Percentiles rank a stretch among this genome's conserved stretches.
Evolutionary conservation across 1,140 invertebrate genomes (phyloP).

Genomic region (Chlorops oryzae): DNA sequence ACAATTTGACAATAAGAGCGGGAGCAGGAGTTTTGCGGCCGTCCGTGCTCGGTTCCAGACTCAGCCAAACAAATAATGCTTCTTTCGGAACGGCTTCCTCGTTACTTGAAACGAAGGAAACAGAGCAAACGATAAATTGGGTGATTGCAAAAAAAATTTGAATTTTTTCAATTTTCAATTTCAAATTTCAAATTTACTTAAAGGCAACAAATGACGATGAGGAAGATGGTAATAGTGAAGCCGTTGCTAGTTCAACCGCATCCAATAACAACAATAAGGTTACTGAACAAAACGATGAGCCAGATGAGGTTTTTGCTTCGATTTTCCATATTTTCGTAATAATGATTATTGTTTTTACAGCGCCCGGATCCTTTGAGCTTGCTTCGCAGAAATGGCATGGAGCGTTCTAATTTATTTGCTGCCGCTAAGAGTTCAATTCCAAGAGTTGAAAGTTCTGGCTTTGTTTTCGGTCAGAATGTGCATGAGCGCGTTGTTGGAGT

Average conservation of each 20-base stretch:
- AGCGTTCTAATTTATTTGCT: slow-evolving; percentile 37
- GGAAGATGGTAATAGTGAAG: neutral
- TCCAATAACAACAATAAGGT: slow-evolving; percentile 17
- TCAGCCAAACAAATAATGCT: too few relatives aligned
- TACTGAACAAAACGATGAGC: slow-evolving; percentile 34
- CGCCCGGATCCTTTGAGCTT: slow-evolving; percentile 39
- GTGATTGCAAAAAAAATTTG: too few relatives aligned
- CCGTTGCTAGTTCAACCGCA: slow-evolving; percentile 18
- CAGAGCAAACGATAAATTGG: too few relatives aligned
- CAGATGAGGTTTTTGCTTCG: slow-evolving; percentile 28
- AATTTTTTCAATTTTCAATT: too few relatives aligned
- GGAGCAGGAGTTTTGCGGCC: too few relatives aligned
- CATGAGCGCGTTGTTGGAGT: slow-evolving; percentile 69
- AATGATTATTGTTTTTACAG: slow-evolving; percentile 7
- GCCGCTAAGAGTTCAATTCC: slow-evolving; percentile 39
- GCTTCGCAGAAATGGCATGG: slow-evolving; percentile 42
- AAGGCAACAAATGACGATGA: slow-evolving; percentile 28
- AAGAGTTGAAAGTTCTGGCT: slow-evolving; percentile 51
- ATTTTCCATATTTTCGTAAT: neutral
- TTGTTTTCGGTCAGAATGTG: slow-evolving; percentile 89
- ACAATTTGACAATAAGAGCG: too few relatives aligned
- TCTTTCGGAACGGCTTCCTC: neutral
- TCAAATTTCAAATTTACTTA: too few relatives aligned
- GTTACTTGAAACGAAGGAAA: neutral
- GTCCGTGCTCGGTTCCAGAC: too few relatives aligned